Percentiles rank a stretch among this genome's conserved stretches.
phyloP scores from a whole-genome alignment of 1,140 invertebrate genomes.

The Physella acuta region DNA sequence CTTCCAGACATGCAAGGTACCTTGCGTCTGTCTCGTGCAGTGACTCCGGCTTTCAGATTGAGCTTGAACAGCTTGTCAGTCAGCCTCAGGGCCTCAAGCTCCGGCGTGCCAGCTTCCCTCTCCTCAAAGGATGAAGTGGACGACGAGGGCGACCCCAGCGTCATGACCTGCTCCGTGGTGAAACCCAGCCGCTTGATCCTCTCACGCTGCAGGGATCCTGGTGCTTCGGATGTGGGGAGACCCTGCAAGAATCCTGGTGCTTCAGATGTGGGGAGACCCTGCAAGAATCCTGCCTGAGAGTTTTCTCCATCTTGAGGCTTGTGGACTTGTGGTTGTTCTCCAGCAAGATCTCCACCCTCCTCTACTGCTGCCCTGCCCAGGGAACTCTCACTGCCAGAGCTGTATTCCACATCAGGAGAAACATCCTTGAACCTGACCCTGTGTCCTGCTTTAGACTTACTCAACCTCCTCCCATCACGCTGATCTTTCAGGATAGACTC shows the following conservation, averaged over 20 bases:
- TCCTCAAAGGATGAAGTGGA: constrained; percentile 19
- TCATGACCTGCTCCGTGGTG: neutral
- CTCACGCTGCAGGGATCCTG: neutral
- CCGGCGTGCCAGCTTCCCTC: constrained; percentile 22
- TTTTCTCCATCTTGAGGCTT: neutral
- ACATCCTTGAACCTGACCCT: constrained; percentile 31
- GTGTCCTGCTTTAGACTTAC: constrained; percentile 20
- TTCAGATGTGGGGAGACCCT: neutral
- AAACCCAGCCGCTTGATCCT: constrained; percentile 3
- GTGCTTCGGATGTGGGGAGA: neutral
- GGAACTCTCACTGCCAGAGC: constrained; percentile 16
- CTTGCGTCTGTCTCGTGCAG: constrained; percentile 34
- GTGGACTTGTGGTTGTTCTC: too few species aligned
- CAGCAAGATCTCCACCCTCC: neutral
- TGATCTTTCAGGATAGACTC: neutral
- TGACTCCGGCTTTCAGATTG: constrained; percentile 33
- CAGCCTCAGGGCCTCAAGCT: constrained; percentile 27
- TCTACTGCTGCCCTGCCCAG: neutral
- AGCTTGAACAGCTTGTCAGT: constrained; percentile 37
- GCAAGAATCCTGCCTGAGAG: too few species aligned
- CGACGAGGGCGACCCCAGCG: neutral
- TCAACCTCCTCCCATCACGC: too few species aligned
- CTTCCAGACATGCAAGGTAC: constrained; percentile 31
- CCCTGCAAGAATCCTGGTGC: too few species aligned
- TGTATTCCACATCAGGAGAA: constrained; percentile 20